Conservation (phyloP, 2,113 vertebrate species). For the Leptobrachium leishanense region DNA sequence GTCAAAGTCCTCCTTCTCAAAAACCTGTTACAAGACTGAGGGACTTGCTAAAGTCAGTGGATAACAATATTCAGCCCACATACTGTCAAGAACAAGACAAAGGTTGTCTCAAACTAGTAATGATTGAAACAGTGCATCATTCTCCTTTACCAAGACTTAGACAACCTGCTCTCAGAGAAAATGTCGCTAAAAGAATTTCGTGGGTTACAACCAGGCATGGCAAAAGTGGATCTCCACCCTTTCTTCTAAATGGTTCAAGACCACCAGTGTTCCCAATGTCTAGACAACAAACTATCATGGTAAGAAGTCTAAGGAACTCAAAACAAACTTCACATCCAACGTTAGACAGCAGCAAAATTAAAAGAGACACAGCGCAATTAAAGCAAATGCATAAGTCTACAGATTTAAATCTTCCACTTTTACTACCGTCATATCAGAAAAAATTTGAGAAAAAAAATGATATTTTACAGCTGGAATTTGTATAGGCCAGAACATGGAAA, state of each 20-base stretch:
- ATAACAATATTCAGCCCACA: constrained; percentile 56
- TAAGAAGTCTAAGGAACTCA: constrained; percentile 67
- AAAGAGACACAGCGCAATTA: constrained; percentile 70
- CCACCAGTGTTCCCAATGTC: constrained; percentile 60
- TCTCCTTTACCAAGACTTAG: constrained; percentile 65
- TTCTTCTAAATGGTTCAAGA: constrained; percentile 65
- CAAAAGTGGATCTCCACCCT: constrained; percentile 50
- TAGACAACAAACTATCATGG: constrained; percentile 63
- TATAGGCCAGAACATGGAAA: constrained; percentile 35
- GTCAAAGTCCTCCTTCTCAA: constrained; percentile 37
- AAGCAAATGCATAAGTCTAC: constrained; percentile 59
- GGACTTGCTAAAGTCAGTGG: constrained; percentile 57
- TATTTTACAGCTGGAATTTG: constrained; percentile 64
- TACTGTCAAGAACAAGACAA: constrained; percentile 46
- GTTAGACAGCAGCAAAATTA: constrained; percentile 56
- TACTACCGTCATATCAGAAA: constrained; percentile 65
- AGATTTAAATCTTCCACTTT: constrained; percentile 72
- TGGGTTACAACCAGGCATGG: constrained; percentile 61
- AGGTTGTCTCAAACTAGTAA: constrained; percentile 41
- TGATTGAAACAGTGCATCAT: constrained; percentile 53
- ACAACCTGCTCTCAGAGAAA: constrained; percentile 62
- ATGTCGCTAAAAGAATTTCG: constrained; percentile 64
- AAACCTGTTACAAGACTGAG: constrained; percentile 56
- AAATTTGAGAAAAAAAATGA: constrained; percentile 66
- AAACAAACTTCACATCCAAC: constrained; percentile 64